Evolutionary conservation across 2,797 vertebrate genomes (phyloP).

Genomic region (Anabacerthia variegaticeps): DNA sequence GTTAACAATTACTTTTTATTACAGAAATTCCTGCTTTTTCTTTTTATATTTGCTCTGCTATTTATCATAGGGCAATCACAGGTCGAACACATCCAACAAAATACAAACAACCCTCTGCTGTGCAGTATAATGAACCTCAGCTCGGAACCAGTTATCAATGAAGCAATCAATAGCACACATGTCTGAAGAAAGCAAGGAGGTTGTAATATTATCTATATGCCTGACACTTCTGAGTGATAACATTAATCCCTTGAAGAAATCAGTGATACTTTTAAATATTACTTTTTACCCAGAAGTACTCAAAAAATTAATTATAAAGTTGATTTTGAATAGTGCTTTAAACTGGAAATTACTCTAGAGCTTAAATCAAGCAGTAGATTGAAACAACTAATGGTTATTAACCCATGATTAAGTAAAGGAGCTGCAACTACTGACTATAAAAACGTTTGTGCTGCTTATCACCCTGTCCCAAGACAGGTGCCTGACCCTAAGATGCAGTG

Average conservation of each 20-base stretch:
- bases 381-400: slow-evolving; percentile 5
- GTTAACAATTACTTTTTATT: not conserved
- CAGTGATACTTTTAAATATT: not conserved
- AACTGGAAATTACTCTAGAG: slow-evolving; percentile 1
- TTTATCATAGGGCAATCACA: not conserved
- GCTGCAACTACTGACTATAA: not conserved
- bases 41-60: not conserved
- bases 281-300: not conserved
- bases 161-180: slow-evolving; percentile 24
- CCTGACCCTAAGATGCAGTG: not conserved
- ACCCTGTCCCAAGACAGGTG: not conserved
- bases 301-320: slow-evolving; percentile 28
- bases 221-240: not conserved
- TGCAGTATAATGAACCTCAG: not conserved
- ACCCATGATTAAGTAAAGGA: not conserved
- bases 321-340: slow-evolving; percentile 23
- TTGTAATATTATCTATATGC: not conserved
- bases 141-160: not conserved
- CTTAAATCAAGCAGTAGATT: slow-evolving; percentile 28
- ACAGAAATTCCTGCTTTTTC: not conserved
- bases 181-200: not conserved
- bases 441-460: not conserved
- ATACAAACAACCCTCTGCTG: slow-evolving; percentile 3
- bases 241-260: not conserved
- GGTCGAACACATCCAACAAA: not conserved